phyloP scores from a whole-genome alignment of 2,888 invertebrate genomes.

The Invenusta paracnida region DNA sequence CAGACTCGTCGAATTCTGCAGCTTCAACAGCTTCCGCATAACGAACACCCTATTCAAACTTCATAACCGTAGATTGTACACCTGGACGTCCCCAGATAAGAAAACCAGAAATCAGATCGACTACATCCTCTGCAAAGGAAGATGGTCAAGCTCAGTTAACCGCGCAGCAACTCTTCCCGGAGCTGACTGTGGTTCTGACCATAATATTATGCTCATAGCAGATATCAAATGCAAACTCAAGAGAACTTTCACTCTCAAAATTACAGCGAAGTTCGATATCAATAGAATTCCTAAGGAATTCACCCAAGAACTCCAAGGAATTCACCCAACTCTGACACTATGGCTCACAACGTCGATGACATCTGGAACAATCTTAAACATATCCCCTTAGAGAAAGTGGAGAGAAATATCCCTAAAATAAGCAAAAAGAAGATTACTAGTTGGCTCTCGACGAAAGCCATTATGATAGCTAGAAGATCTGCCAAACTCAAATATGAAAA shows the following conservation, averaged over 20 bases:
- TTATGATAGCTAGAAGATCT: background rate
- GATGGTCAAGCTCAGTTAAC: background rate
- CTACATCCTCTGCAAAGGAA: constrained; percentile 1
- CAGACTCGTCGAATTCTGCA: background rate
- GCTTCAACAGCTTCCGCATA: background rate
- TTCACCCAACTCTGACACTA: too few species aligned
- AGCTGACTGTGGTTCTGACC: constrained; percentile 23
- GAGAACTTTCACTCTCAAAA: background rate
- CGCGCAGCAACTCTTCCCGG: background rate
- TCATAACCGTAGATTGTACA: background rate
- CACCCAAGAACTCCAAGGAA: too few species aligned
- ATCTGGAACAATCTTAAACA: background rate
- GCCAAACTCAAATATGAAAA: background rate
- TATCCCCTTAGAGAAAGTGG: background rate
- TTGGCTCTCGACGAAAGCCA: constrained; percentile 16
- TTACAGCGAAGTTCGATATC: background rate
- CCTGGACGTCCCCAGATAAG: constrained; percentile 15
- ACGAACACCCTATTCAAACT: background rate
- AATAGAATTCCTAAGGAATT: too few species aligned
- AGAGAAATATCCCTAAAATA: background rate
- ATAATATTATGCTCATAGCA: background rate
- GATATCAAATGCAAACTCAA: constrained; percentile 8
- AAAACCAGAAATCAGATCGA: constrained; percentile 20
- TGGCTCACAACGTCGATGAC: too few species aligned
- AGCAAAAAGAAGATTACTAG: background rate